phyloP scores from a whole-genome alignment of 2,888 invertebrate genomes.

The Alloscopus bannaensis region DNA sequence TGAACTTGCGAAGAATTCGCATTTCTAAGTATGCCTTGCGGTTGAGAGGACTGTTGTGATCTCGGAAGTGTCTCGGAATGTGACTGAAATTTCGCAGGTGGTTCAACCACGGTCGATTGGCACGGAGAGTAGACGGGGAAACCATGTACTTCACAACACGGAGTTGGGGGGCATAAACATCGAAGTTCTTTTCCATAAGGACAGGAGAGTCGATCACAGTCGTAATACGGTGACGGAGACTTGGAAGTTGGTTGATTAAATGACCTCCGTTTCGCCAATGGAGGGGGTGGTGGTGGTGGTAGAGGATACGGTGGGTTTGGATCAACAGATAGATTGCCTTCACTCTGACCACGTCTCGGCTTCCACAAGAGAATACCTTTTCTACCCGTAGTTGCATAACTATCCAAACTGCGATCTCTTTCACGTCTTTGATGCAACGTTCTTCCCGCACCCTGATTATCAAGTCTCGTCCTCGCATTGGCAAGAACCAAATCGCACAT shows the following conservation, averaged over 20 bases:
- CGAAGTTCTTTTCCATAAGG: constrained; percentile 68
- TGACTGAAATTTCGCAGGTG: constrained; percentile 51
- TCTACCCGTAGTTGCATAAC: constrained; percentile 62
- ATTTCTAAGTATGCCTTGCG: constrained; percentile 69
- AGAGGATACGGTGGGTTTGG: constrained; percentile 54
- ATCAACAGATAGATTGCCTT: constrained; percentile 68
- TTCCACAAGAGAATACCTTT: constrained; percentile 67
- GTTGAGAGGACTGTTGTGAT: constrained; percentile 48
- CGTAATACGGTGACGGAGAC: constrained; percentile 65
- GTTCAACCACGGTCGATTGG: constrained; percentile 20
- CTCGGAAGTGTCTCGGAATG: constrained; percentile 51
- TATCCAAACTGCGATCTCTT: constrained; percentile 70
- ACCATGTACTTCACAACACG: constrained; percentile 67
- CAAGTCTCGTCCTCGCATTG: constrained; percentile 65
- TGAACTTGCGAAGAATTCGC: constrained; percentile 50
- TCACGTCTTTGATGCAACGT: constrained; percentile 53
- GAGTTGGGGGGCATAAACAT: constrained; percentile 68
- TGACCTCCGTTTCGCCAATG: constrained; percentile 57
- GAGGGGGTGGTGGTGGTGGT: constrained; percentile 71
- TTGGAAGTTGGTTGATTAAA: constrained; percentile 54
- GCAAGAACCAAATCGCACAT: constrained; percentile 73
- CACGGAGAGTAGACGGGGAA: constrained; percentile 34
- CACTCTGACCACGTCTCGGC: constrained; percentile 70
- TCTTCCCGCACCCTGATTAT: constrained; percentile 44
- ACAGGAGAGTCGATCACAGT: constrained; percentile 68